Percentiles rank a stretch among this genome's conserved stretches.
Conservation (phyloP, 2,113 vertebrate genomes). For the Xenotilapia caudafasciata region DNA sequence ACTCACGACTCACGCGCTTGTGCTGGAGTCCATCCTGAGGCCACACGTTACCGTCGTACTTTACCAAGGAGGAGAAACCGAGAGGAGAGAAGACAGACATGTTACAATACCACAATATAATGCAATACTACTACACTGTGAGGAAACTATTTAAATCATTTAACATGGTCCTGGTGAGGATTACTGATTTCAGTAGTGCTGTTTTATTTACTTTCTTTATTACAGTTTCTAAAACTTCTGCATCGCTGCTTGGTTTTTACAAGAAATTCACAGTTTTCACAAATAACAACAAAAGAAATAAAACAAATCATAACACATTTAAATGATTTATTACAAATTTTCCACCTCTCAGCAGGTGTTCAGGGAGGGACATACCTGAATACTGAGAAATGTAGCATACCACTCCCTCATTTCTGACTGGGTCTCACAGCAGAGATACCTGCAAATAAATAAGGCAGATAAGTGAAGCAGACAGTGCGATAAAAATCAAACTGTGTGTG, state of each 20-base stretch:
- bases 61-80: not conserved
- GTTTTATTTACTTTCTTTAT: not conserved
- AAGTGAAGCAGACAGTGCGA: not conserved
- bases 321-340: not conserved
- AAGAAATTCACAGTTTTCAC: not conserved
- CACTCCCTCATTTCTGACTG: conserved; percentile 86
- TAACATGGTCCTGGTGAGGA: not conserved
- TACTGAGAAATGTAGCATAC: conserved; percentile 85
- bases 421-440: conserved; percentile 91
- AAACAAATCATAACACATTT: not conserved
- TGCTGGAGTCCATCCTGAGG: conserved; percentile 73
- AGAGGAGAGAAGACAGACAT: not conserved
- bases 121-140: not conserved
- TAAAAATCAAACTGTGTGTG: not conserved
- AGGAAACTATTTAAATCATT: not conserved
- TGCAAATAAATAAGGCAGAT: conserved; percentile 44
- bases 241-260: not conserved
- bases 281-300: not conserved
- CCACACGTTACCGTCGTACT: conserved; percentile 82
- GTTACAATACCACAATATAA: not conserved
- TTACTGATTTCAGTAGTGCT: not conserved
- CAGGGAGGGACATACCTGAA: conserved; percentile 76
- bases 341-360: not conserved
- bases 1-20: conserved; percentile 50
- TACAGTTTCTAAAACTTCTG: not conserved